Percentiles rank a stretch among this genome's conserved stretches.
Evolutionary conservation across 2,797 vertebrate genomes (phyloP).

Genomic region (Rhincodon typus): DNA sequence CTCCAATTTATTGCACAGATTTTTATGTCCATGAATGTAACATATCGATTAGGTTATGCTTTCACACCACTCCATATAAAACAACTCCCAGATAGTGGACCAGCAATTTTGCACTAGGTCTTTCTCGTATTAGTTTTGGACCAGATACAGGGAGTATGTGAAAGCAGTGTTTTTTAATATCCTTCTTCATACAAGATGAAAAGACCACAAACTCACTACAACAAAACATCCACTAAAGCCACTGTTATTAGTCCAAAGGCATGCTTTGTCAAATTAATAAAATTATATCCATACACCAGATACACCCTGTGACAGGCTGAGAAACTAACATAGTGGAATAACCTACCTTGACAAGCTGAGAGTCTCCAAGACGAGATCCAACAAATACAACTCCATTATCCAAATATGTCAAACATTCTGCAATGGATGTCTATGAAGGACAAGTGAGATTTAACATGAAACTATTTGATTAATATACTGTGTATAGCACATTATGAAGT

Average conservation of each 20-base stretch:
- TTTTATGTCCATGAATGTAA: neutral
- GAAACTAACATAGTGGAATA: neutral
- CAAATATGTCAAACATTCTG: conserved; percentile 92
- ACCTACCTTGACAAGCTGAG: conserved; percentile 88
- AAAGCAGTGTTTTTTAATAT: neutral
- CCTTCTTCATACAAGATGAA: neutral
- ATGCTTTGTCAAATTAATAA: neutral
- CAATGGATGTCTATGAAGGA: conserved; percentile 80
- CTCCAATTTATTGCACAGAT: too few relatives aligned
- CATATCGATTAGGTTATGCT: neutral
- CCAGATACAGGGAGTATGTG: neutral
- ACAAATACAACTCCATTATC: conserved; percentile 97
- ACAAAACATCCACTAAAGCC: neutral
- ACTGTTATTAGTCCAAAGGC: neutral
- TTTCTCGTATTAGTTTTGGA: neutral
- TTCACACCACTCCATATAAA: too few relatives aligned
- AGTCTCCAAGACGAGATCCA: conserved; percentile 91
- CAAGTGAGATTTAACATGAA: conserved; percentile 14
- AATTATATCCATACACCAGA: neutral
- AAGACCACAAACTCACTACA: neutral
- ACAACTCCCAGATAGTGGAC: neutral
- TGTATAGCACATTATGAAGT: neutral
- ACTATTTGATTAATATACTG: neutral
- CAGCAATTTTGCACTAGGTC: neutral
- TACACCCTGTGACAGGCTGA: neutral